These are phyloP conservation scores for Typhlichthys subterraneus DNA, from an alignment of 2,797 vertebrate species.

Conservation along the genomic window DNA sequence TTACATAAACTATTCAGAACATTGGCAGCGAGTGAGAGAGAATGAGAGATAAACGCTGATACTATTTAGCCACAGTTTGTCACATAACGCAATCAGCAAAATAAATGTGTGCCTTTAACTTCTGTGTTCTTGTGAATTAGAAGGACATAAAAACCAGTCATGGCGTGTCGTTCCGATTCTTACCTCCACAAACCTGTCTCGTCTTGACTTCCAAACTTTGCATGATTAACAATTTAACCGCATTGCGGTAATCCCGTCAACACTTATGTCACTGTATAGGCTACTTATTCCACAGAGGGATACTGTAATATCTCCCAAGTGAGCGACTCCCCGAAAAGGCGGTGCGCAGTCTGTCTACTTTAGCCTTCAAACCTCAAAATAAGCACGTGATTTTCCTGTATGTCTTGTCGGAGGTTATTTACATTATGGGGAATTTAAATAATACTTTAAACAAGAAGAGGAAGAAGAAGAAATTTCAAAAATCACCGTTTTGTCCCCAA, in stretches of 20 bases:
- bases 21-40: background rate
- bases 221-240: conserved; percentile 56
- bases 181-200: conserved; percentile 66
- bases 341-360: background rate
- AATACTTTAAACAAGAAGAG: background rate
- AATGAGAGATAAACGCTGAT: conserved; percentile 14
- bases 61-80: background rate
- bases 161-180: conserved; percentile 49
- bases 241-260: conserved; percentile 27
- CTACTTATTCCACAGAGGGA: conserved; percentile 23
- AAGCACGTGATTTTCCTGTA: too few relatives aligned
- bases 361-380: background rate
- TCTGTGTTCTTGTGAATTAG: background rate
- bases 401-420: too few relatives aligned
- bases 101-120: conserved; percentile 35
- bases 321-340: background rate
- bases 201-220: conserved; percentile 65
- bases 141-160: conserved; percentile 57
- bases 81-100: background rate
- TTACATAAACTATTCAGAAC: conserved; percentile 36
- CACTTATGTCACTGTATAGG: conserved; percentile 14
- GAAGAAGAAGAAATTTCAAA: conserved; percentile 1
- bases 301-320: conserved; percentile 7
- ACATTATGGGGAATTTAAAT: background rate
- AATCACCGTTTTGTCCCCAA: background rate